Conservation (phyloP, 2,113 vertebrate species). For the Antechinus stuartii region DNA sequence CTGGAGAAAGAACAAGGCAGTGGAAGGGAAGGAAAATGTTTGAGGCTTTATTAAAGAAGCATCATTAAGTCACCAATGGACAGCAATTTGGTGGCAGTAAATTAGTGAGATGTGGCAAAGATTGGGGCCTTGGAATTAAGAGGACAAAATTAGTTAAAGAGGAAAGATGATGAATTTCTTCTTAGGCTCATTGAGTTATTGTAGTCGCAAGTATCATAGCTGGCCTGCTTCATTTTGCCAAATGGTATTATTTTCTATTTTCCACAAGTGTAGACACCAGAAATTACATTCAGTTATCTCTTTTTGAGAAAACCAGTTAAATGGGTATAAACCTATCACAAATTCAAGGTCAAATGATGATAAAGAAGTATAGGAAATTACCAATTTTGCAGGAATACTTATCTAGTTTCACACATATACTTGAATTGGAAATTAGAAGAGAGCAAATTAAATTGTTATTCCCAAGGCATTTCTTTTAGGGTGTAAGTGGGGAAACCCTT, state of each 20-base stretch:
- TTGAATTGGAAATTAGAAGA: not conserved
- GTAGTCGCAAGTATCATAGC: not conserved
- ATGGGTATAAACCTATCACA: not conserved
- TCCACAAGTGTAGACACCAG: not conserved
- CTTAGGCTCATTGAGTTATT: not conserved
- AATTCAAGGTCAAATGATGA: not conserved
- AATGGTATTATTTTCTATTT: not conserved
- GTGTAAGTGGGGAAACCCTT: not conserved
- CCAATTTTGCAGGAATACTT: not conserved
- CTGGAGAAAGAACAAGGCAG: not conserved
- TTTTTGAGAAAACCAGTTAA: not conserved
- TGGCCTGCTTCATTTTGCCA: not conserved
- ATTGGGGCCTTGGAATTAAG: not conserved
- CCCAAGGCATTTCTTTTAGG: not conserved
- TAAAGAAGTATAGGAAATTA: not conserved
- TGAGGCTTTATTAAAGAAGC: not conserved
- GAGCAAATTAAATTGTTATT: not conserved
- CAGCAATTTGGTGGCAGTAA: not conserved
- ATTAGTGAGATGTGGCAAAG: not conserved
- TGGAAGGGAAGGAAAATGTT: not conserved
- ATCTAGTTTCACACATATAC: not conserved
- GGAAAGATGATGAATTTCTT: not conserved
- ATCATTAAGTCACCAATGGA: not conserved
- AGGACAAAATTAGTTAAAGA: not conserved
- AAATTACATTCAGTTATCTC: not conserved